Conservation (phyloP, 2,113 vertebrate genomes). For the Chloropsis cyanopogon region DNA sequence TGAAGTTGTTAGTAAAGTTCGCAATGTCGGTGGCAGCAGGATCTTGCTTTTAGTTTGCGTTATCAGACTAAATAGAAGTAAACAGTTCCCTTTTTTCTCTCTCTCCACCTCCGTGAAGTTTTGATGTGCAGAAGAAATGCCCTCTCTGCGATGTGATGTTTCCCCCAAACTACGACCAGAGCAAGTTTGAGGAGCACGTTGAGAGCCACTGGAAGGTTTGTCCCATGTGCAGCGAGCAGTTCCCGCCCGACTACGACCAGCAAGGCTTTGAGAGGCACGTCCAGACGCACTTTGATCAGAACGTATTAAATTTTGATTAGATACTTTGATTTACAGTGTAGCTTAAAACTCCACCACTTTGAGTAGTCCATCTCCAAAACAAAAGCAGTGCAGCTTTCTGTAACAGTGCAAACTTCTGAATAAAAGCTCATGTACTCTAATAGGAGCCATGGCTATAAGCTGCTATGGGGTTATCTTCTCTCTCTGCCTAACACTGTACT, state of each 20-base stretch:
- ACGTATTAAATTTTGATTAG: constrained; percentile 86
- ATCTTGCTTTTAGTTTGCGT: not conserved
- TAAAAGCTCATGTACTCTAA: constrained; percentile 18
- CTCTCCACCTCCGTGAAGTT: constrained; percentile 51
- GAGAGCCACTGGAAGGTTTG: constrained; percentile 99
- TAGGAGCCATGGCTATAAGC: constrained; percentile 29
- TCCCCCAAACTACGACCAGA: constrained; percentile 96
- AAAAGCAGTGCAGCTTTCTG: not conserved
- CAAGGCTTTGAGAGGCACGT: constrained; percentile 93
- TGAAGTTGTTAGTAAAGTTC: not conserved
- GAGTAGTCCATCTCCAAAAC: not conserved
- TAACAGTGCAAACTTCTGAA: constrained; percentile 12
- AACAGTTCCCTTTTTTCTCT: not conserved
- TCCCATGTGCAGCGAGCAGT: constrained; percentile 97
- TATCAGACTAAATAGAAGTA: not conserved
- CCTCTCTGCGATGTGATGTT: constrained; percentile 95
- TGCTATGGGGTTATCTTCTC: constrained; percentile 41
- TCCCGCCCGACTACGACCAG: constrained; percentile 94
- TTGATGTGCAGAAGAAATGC: constrained; percentile 91
- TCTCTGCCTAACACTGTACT: constrained; percentile 43
- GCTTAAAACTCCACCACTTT: not conserved
- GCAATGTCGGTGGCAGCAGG: fast-evolving
- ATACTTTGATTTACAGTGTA: constrained; percentile 29
- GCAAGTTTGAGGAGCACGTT: constrained; percentile 95
- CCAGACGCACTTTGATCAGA: constrained; percentile 92